Base-by-base conservation (phyloP, 1,140 invertebrate species). In the Drosophila persimilis region DNA sequence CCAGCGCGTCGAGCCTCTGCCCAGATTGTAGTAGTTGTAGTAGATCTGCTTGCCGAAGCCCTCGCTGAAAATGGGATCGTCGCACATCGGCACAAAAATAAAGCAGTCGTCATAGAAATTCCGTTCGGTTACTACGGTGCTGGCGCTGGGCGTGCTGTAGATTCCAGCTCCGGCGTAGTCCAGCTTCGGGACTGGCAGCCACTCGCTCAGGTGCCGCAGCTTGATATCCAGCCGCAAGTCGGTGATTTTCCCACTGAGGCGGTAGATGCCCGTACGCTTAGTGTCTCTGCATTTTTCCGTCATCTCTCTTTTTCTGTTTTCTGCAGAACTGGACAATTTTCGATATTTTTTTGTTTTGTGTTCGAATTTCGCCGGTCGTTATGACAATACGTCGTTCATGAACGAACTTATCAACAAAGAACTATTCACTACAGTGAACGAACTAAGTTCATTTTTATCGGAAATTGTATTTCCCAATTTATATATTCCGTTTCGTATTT, bases 201-300 rank as follows among this genome's bases (percentile, higher is more conserved):
- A 75, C 7, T 85, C 84, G 58, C 84, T 85, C 2, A 91, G 73
- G 44, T 84, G 75, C 1, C 77, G 61, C 26, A 91, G 55, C 29
- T 74, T 75, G 26, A 91, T 39, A 11, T 77, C 92, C 64, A 94
- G 60, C 74, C 92, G 92, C 4, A 94, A 92, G 57, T 93, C 92
- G 3, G 81, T 71, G 24, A 93, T 93, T 13, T 92, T 91, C 22
- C 93, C 92, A 29, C 73, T 90, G 22, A 93, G 90, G 9, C 90
- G 90, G 63, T 93, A 93, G 46, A 83, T 91, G 3, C 90, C 92
- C 0, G 93, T 84, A n/a, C 73, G 77, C 52, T 92, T 84, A 90
- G 92, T 71, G 44, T 59, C 77, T 83, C 91, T 43, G 55, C 58
- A 52, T 39, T 5, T 26, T 39, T 20, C 44, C 6, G 47, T 56